Conservation (phyloP, 2,888 invertebrate genomes). For the Eilema sororculum region DNA sequence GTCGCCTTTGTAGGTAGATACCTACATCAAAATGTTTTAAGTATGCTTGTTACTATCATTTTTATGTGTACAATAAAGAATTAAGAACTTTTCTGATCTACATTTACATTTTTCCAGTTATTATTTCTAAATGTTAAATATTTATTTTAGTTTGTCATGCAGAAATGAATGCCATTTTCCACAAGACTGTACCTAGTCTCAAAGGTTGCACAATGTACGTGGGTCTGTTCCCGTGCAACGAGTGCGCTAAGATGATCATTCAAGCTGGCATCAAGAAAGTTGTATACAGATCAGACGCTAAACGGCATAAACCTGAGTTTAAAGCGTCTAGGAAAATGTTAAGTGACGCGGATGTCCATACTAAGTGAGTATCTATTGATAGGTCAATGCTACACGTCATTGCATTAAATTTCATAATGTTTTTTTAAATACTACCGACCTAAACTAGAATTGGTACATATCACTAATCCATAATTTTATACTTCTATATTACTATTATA, state of each 20-base stretch:
- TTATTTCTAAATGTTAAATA: neutral
- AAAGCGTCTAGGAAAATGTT: constrained; percentile 94
- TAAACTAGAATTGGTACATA: too few species aligned
- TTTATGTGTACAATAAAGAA: too few species aligned
- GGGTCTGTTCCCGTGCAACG: constrained; percentile 97
- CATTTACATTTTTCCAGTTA: neutral
- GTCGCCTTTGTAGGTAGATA: too few species aligned
- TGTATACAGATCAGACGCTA: constrained; percentile 94
- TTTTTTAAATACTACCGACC: too few species aligned
- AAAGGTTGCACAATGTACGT: constrained; percentile 95
- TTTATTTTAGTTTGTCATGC: constrained; percentile 95
- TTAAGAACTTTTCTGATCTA: too few species aligned
- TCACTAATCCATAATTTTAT: too few species aligned
- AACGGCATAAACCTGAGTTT: constrained; percentile 89
- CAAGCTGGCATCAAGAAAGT: constrained; percentile 95
- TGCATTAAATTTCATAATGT: too few species aligned
- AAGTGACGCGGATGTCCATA: constrained; percentile 90
- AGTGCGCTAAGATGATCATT: constrained; percentile 98
- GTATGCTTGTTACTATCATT: too few species aligned
- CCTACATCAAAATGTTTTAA: too few species aligned
- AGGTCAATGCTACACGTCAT: too few species aligned
- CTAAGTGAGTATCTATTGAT: constrained; percentile 80
- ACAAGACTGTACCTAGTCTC: constrained; percentile 93
- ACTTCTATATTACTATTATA: too few species aligned
- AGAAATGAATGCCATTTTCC: constrained; percentile 98